Conservation (phyloP, 2,113 vertebrate genomes). For the Microcebus lehilahytsara region DNA sequence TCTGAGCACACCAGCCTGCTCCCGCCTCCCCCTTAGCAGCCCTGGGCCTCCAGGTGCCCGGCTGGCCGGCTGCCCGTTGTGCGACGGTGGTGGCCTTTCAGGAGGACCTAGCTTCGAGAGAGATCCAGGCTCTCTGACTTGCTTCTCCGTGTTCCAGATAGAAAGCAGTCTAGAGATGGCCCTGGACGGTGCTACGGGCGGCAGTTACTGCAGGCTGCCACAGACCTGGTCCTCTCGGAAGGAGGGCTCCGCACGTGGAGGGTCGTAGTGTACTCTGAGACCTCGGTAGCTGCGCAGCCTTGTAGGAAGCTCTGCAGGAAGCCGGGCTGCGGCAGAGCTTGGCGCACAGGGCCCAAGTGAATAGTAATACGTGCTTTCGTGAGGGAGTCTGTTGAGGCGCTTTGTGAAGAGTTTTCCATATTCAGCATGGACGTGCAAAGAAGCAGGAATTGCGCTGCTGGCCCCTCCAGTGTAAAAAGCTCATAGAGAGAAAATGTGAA, state of each 20-base stretch:
- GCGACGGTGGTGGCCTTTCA: slow-evolving; percentile 21
- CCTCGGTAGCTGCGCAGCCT: neutral
- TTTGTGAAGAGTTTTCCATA: slow-evolving; percentile 60
- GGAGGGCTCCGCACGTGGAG: neutral
- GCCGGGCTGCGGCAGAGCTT: neutral
- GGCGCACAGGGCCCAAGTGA: slow-evolving; percentile 42
- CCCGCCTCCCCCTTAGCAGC: neutral
- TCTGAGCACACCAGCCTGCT: neutral
- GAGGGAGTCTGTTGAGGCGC: slow-evolving; percentile 8
- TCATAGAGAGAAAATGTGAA: neutral
- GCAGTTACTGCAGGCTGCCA: neutral
- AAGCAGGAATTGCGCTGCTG: neutral
- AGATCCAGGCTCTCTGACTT: slow-evolving; percentile 10
- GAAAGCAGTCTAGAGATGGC: neutral
- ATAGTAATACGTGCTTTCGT: slow-evolving; percentile 46
- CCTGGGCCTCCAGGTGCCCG: neutral
- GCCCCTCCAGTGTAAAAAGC: neutral
- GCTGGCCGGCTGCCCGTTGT: neutral
- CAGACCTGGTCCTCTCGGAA: neutral
- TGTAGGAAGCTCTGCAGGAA: slow-evolving; percentile 26
- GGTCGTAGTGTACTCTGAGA: neutral
- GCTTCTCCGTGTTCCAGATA: neutral
- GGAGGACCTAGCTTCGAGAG: neutral
- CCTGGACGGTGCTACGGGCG: neutral
- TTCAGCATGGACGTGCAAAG: neutral